Conservation (phyloP, 1,140 invertebrate species). For the Sitodiplosis mosellana region DNA sequence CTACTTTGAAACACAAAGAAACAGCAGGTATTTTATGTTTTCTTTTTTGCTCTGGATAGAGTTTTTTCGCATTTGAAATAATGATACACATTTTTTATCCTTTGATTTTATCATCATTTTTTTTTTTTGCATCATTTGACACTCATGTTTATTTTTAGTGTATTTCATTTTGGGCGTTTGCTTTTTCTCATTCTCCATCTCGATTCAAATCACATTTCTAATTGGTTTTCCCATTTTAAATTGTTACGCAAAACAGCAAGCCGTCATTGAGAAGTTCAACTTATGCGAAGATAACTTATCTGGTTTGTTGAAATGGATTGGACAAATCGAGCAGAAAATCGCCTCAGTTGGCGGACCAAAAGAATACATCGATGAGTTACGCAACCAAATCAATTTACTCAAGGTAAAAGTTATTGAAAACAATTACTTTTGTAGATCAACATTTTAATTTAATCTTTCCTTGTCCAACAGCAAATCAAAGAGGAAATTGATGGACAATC, state of each 20-base stretch:
- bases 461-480: slow-evolving; percentile 51
- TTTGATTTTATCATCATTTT: neutral
- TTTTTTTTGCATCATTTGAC: neutral
- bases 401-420: slow-evolving; percentile 36
- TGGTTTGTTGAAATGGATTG: slow-evolving; percentile 75
- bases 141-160: neutral
- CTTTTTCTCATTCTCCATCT: neutral
- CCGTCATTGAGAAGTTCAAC: slow-evolving; percentile 84
- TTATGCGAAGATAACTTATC: slow-evolving; percentile 68
- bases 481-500: slow-evolving; percentile 78
- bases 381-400: slow-evolving; percentile 74
- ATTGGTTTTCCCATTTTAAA: too few species aligned
- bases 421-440: neutral
- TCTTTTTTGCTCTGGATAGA: too few species aligned
- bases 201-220: too few species aligned
- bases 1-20: too few species aligned
- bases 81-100: neutral
- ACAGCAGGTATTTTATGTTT: too few species aligned
- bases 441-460: slow-evolving; percentile 1
- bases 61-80: neutral
- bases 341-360: slow-evolving; percentile 74
- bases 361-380: slow-evolving; percentile 72
- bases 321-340: slow-evolving; percentile 67
- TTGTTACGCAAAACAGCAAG: slow-evolving; percentile 44
- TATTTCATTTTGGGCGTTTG: slow-evolving; percentile 1